These are phyloP conservation scores for Lethocerus indicus DNA, from an alignment of 1,140 invertebrate genomes.

Conservation along the genomic window DNA sequence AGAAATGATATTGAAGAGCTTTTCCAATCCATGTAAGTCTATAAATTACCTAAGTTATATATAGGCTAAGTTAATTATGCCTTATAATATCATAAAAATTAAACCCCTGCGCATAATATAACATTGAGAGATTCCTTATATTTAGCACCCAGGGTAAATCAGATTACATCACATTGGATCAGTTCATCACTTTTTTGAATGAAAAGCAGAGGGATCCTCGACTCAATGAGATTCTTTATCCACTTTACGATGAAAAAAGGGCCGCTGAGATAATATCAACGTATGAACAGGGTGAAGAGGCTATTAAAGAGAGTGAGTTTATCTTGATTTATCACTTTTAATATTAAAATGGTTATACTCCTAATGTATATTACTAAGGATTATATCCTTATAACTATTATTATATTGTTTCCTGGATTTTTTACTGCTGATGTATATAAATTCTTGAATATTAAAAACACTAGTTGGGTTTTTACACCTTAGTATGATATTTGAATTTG, in stretches of 20 bases:
- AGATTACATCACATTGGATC: conserved; percentile 67
- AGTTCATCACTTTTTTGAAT: conserved; percentile 91
- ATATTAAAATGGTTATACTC: too few relatives aligned
- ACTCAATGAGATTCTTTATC: conserved; percentile 97
- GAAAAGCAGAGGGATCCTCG: conserved; percentile 97
- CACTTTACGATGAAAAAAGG: conserved; percentile 89
- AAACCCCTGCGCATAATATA: background rate
- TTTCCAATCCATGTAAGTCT: conserved; percentile 87
- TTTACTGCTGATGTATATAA: background rate
- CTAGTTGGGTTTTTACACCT: background rate
- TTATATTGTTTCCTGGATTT: background rate
- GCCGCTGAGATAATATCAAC: conserved; percentile 84
- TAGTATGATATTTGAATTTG: background rate
- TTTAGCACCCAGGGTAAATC: conserved; percentile 75
- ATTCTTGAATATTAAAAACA: background rate
- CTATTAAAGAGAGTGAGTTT: conserved; percentile 53
- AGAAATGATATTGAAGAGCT: conserved; percentile 97
- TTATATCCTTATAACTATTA: background rate
- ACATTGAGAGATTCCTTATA: conserved; percentile 4
- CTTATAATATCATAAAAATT: background rate
- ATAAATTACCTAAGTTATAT: background rate
- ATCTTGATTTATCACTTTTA: background rate
- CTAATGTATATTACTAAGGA: too few relatives aligned
- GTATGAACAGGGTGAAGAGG: conserved; percentile 79
- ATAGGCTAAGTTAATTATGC: background rate